Base-by-base conservation (phyloP, 2,797 vertebrate genomes). In the Diplodus sargus region DNA sequence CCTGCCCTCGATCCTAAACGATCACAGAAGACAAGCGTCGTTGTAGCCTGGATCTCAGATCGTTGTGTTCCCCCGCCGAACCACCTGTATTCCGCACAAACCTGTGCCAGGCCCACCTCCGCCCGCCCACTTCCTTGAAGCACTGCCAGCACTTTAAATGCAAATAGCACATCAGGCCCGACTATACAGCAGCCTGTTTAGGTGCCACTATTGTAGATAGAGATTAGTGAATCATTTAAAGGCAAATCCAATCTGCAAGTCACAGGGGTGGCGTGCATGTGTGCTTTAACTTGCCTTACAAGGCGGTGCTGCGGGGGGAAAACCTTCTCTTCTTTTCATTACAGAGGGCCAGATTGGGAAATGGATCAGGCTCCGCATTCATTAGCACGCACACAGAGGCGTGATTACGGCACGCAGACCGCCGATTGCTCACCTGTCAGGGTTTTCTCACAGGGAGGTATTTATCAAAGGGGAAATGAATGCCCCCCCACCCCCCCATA, bases 141-240 rank as follows among this genome's bases (percentile, higher is more conserved):
- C 34, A 56, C 69, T 65, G 67, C 70, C 77, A 78, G 52, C 59
- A 70, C 66, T 87, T 85, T 60, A 87, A 79, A 90, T 85, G 78
- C 78, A 83, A 78, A 89, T 73, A 86, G 71, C 70, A 71, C 45
- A 87, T 79, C 47, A 76, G 49, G 59, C 54, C 66, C 79, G 85
- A 88, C 83, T 86, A 76, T 57, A 60, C 39, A 57, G 81, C 68
- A 62, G 68, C 34, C 77, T 87, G 74, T 90, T 90, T 85, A 68
- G 66, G 65, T 76, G 66, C 75, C 66, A 53, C 82, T 86, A 86
- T 76, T 89, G 73, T 80, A 79, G 79, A 83, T 87, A 72, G 76
- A 87, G 79, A 91, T 83, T 72, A 83, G 76, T 91, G 87, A 92
- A 93, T 91, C 82, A 92, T 94, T 93, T 85, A 92, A 90, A 83